These are phyloP conservation scores for Coleophora deauratella DNA, from an alignment of 2,888 invertebrate genomes.

Conservation along the genomic window DNA sequence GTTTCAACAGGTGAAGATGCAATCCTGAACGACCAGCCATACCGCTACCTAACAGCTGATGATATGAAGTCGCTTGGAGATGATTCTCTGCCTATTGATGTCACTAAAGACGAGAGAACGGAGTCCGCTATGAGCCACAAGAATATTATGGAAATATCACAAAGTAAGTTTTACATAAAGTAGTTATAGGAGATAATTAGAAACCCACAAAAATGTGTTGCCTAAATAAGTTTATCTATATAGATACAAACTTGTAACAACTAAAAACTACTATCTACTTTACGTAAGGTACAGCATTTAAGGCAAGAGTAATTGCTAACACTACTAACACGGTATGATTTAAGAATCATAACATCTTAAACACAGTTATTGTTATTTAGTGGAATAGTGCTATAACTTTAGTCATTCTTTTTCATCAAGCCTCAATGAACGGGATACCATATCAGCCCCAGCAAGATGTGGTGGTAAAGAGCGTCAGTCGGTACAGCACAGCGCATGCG, in stretches of 20 bases:
- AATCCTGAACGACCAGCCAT: slow-evolving; percentile 91
- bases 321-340: too few relatives aligned
- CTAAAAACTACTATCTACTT: too few relatives aligned
- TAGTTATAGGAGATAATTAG: too few relatives aligned
- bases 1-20: slow-evolving; percentile 89
- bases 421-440: slow-evolving; percentile 52
- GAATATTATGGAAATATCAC: slow-evolving; percentile 68
- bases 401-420: background rate
- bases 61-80: slow-evolving; percentile 97
- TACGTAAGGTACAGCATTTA: too few relatives aligned
- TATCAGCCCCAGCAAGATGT: slow-evolving; percentile 65
- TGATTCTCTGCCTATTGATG: slow-evolving; percentile 94
- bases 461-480: slow-evolving; percentile 66
- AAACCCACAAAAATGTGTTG: too few relatives aligned
- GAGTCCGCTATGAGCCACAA: slow-evolving; percentile 77
- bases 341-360: too few relatives aligned
- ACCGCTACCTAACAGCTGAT: slow-evolving; percentile 94
- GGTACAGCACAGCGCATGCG: slow-evolving; percentile 60
- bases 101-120: slow-evolving; percentile 90
- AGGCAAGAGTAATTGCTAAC: too few relatives aligned
- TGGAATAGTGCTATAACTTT: too few relatives aligned
- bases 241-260: too few relatives aligned
- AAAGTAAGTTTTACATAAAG: slow-evolving; percentile 33
- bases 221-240: too few relatives aligned
- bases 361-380: too few relatives aligned